Conservation (phyloP, 2,113 vertebrate species). For the Pantherophis guttatus region DNA sequence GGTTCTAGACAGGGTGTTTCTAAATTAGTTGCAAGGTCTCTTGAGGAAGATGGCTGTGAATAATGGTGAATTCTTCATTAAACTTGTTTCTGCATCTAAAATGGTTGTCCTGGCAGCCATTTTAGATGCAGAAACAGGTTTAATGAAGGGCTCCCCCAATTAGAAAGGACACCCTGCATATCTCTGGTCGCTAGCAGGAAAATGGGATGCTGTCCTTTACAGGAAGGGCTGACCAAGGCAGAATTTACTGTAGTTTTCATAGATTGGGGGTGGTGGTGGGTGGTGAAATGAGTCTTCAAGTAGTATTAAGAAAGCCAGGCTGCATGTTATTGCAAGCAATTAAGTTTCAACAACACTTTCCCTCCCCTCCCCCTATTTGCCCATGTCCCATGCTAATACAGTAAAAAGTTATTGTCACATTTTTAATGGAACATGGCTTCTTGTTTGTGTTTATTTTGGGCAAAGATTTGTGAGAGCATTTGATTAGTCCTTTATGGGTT, state of each 20-base stretch:
- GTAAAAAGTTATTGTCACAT: not conserved
- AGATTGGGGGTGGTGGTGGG: not conserved
- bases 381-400: not conserved
- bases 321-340: not conserved
- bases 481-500: not conserved
- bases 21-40: not conserved
- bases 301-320: not conserved
- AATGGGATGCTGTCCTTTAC: not conserved
- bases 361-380: not conserved
- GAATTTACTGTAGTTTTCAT: not conserved
- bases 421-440: not conserved
- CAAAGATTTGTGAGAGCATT: not conserved
- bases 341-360: not conserved
- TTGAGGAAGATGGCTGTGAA: not conserved
- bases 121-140: too few relatives aligned
- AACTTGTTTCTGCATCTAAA: not conserved
- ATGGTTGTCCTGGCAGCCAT: not conserved
- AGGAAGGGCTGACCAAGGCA: not conserved
- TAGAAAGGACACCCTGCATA: not conserved
- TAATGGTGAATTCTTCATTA: not conserved
- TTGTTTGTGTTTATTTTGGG: not conserved
- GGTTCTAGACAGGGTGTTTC: not conserved
- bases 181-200: not conserved
- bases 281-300: not conserved
- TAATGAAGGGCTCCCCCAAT: too few relatives aligned